These are phyloP conservation scores for Heliothis virescens DNA, from an alignment of 1,140 invertebrate genomes.

Conservation along the genomic window DNA sequence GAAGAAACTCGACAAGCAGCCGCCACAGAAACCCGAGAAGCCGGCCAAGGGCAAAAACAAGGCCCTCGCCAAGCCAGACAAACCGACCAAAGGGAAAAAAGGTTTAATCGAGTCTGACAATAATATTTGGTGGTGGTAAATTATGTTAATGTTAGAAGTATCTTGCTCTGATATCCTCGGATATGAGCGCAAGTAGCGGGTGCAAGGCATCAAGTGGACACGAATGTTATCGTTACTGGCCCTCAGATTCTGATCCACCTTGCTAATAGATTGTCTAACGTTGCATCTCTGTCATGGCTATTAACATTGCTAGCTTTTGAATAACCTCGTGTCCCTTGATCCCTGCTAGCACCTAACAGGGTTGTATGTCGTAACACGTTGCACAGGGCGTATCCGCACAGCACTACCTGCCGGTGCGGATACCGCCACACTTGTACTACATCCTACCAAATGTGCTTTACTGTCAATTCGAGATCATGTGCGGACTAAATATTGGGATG, in stretches of 20 bases:
- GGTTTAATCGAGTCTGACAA: conserved; percentile 94
- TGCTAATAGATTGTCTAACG: conserved; percentile 66
- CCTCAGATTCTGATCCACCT: conserved; percentile 55
- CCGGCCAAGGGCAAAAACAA: conserved; percentile 82
- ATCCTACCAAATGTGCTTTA: conserved; percentile 68
- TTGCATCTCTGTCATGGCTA: conserved; percentile 67
- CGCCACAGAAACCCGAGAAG: conserved; percentile 73
- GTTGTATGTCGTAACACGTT: conserved; percentile 77
- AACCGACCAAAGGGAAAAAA: conserved; percentile 90
- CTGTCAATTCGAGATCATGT: conserved; percentile 68
- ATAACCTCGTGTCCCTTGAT: conserved; percentile 83
- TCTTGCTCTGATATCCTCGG: conserved; percentile 71
- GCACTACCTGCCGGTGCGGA: conserved; percentile 49
- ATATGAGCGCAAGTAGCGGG: conserved; percentile 68
- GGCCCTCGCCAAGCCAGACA: conserved; percentile 84
- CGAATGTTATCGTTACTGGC: conserved; percentile 70
- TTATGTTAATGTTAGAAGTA: conserved; percentile 66
- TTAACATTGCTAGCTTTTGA: conserved; percentile 74
- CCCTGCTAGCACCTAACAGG: conserved; percentile 79
- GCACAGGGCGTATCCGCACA: conserved; percentile 69
- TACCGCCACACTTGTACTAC: conserved; percentile 58
- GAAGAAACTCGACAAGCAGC: conserved; percentile 81
- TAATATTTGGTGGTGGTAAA: conserved; percentile 88
- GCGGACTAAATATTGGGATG: conserved; percentile 79
- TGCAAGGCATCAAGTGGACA: conserved; percentile 83